These are phyloP conservation scores for Heliconius himera DNA, from an alignment of 1,140 invertebrate species.

Conservation along the genomic window DNA sequence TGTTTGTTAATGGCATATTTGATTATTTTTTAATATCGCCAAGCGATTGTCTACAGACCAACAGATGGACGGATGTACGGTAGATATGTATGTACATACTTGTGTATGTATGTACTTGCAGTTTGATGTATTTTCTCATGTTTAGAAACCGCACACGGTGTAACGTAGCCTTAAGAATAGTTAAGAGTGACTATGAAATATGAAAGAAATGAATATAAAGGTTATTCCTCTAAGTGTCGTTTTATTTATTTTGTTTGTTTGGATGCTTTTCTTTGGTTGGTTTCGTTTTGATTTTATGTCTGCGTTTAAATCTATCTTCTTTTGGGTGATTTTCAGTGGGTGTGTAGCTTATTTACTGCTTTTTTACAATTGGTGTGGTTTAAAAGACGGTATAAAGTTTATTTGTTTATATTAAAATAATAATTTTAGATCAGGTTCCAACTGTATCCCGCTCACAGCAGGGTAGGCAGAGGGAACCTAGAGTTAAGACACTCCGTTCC, in stretches of 20 bases:
- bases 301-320: not conserved
- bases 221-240: slow-evolving; percentile 73
- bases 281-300: not conserved
- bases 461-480: no score
- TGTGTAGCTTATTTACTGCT: no score
- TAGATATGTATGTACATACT: slow-evolving; percentile 30
- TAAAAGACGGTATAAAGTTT: no score
- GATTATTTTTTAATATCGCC: slow-evolving; percentile 29
- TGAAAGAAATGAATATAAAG: slow-evolving; percentile 78
- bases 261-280: not conserved
- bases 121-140: slow-evolving; percentile 43
- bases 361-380: no score
- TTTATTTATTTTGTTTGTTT: slow-evolving; percentile 50
- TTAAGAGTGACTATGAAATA: slow-evolving; percentile 68
- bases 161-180: slow-evolving; percentile 69
- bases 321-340: no score
- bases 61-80: slow-evolving; percentile 20
- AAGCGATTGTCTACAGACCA: slow-evolving; percentile 31
- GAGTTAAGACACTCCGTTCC: no score
- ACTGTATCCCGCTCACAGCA: no score
- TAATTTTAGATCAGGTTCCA: no score
- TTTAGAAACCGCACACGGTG: slow-evolving; percentile 52
- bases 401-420: no score
- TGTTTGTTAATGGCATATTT: slow-evolving; percentile 31
- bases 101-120: slow-evolving; percentile 39